phyloP scores from a whole-genome alignment of 2,888 invertebrate genomes.

The Tipula vernalis region DNA sequence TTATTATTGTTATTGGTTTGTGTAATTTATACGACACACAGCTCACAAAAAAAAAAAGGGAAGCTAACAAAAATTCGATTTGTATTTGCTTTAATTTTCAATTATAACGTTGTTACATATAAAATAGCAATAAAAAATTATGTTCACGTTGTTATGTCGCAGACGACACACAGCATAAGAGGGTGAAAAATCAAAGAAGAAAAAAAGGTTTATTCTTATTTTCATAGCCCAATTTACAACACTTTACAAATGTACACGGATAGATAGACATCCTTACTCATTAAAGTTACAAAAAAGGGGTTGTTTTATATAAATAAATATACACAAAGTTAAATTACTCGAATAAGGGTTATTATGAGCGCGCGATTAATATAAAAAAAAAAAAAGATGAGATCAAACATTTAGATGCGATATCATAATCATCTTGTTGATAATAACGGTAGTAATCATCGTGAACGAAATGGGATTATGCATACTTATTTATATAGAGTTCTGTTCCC shows the following conservation, averaged over 20 bases:
- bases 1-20: not conserved
- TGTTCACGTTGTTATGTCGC: not conserved
- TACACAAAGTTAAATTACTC: not conserved
- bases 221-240: not conserved
- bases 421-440: not conserved
- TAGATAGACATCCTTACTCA: not conserved
- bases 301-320: not conserved
- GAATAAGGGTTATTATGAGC: not conserved
- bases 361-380: not conserved
- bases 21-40: not conserved
- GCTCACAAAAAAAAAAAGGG: not conserved
- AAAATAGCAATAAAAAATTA: not conserved
- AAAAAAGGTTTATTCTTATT: not conserved
- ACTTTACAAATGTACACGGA: not conserved
- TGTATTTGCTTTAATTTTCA: not conserved
- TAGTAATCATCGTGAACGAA: not conserved
- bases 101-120: not conserved
- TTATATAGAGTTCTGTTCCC: not conserved
- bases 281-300: not conserved
- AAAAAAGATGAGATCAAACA: not conserved
- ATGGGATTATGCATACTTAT: not conserved
- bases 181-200: not conserved
- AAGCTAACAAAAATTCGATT: not conserved
- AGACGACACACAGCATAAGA: not conserved
- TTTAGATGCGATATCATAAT: not conserved